These are phyloP conservation scores for Parnassius apollo DNA, from an alignment of 2,888 invertebrate species.

Conservation along the genomic window DNA sequence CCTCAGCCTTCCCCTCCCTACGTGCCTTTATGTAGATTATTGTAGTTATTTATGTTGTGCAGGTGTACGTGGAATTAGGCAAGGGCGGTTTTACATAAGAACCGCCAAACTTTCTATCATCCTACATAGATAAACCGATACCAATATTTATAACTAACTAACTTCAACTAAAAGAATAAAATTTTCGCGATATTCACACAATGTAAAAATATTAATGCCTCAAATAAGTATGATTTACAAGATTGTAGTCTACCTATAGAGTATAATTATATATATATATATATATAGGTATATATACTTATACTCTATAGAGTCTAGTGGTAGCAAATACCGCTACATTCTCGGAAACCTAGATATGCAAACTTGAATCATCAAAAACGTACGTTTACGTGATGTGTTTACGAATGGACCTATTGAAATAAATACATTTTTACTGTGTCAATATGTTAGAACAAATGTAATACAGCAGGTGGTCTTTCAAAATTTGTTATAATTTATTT, in stretches of 20 bases:
- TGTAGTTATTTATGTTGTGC: conserved; percentile 22
- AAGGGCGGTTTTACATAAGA: conserved; percentile 18
- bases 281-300: too few relatives aligned
- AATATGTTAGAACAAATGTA: conserved; percentile 8
- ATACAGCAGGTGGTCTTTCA: conserved; percentile 9
- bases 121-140: conserved; percentile 17
- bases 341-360: neutral
- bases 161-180: too few relatives aligned
- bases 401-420: conserved; percentile 8
- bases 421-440: conserved; percentile 9
- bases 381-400: conserved; percentile 19
- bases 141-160: neutral
- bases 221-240: too few relatives aligned
- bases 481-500: neutral
- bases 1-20: neutral
- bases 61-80: conserved; percentile 24
- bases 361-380: conserved; percentile 9
- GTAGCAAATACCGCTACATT: neutral
- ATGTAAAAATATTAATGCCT: too few relatives aligned
- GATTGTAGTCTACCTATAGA: too few relatives aligned
- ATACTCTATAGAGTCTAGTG: neutral
- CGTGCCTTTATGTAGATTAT: conserved; percentile 18
- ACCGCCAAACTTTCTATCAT: conserved; percentile 18
- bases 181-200: too few relatives aligned
- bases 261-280: too few relatives aligned